Conservation (phyloP, 1,140 invertebrate genomes). For the Calosoma granatense region DNA sequence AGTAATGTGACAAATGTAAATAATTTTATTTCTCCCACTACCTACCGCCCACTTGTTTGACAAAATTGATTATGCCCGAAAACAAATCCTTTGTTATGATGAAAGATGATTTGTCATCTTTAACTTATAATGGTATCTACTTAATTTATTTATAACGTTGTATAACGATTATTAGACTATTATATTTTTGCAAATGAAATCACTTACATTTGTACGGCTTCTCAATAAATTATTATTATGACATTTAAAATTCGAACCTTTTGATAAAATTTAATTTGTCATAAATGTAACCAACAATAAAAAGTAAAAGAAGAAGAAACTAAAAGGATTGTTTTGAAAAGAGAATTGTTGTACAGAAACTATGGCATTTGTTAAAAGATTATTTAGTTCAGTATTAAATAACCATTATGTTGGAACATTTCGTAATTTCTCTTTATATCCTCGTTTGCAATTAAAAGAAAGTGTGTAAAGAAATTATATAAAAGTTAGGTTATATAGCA, state of each 20-base stretch:
- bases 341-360: too few relatives aligned
- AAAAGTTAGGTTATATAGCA: not conserved
- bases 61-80: too few relatives aligned
- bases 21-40: not conserved
- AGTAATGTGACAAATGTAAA: not conserved
- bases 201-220: not conserved
- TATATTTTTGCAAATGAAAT: not conserved
- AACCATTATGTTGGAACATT: not conserved
- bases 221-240: not conserved
- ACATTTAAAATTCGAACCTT: too few relatives aligned
- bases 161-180: too few relatives aligned
- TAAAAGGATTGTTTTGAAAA: too few relatives aligned
- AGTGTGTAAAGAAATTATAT: conserved; percentile 31
- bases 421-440: conserved; percentile 23
- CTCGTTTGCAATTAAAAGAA: conserved; percentile 30
- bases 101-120: too few relatives aligned
- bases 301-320: too few relatives aligned
- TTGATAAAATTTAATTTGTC: too few relatives aligned
- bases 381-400: not conserved
- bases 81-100: too few relatives aligned
- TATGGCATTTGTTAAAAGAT: not conserved
- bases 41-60: not conserved
- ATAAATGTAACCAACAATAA: too few relatives aligned
- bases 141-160: too few relatives aligned
- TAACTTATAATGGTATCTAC: too few relatives aligned